A percentile compares a stretch with the other conserved stretches of the same genome.
These are phyloP conservation scores for Reinhardtius hippoglossoides DNA, from an alignment of 2,113 vertebrate genomes.

Conservation along the genomic window DNA sequence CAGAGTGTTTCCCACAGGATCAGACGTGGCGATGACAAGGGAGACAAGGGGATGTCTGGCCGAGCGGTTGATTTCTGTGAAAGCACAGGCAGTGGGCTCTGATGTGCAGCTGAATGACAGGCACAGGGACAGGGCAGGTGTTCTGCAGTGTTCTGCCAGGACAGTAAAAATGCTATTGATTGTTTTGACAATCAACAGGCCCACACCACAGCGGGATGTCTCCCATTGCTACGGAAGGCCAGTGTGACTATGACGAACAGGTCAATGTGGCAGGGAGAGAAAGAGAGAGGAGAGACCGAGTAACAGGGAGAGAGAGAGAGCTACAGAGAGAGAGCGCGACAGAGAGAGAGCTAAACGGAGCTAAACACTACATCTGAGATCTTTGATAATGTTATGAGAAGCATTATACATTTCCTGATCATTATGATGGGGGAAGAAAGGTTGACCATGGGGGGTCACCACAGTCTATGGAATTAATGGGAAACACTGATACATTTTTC, in stretches of 20 bases:
- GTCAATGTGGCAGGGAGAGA: neutral
- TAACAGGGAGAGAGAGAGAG: neutral
- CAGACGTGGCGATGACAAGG: neutral
- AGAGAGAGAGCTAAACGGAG: neutral
- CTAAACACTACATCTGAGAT: too few species aligned
- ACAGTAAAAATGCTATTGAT: neutral
- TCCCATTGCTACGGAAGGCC: neutral
- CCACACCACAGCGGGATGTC: neutral
- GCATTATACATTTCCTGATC: too few species aligned
- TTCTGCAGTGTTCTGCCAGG: neutral
- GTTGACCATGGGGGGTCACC: too few species aligned
- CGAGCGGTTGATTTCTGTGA: neutral
- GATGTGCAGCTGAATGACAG: neutral
- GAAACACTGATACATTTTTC: too few species aligned
- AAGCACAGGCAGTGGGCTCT: neutral
- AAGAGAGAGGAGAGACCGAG: neutral
- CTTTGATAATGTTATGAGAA: too few species aligned
- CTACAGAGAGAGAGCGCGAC: neutral
- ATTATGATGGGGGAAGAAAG: too few species aligned
- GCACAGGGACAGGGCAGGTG: too few species aligned
- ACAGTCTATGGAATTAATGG: too few species aligned
- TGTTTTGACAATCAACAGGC: neutral
- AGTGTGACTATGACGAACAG: neutral
- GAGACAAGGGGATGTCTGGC: neutral
- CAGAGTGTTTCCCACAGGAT: too few species aligned